These are phyloP conservation scores for Heliocidaris tuberculata DNA, from an alignment of 35 echinoderm and acorn worm genomes.

Conservation along the genomic window DNA sequence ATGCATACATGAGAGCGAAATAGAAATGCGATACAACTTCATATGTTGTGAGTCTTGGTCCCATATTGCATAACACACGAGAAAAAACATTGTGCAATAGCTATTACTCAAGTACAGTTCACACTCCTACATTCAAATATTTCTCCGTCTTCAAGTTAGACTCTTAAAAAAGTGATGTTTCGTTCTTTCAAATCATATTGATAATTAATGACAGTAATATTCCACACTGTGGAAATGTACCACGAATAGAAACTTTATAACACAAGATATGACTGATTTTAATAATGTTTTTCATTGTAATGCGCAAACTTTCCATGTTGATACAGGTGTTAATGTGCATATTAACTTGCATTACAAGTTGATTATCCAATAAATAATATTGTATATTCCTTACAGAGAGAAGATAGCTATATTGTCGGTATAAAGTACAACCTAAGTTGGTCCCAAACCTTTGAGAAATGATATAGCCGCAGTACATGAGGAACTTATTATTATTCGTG, in stretches of 20 bases:
- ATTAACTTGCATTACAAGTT: neutral
- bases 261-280: neutral
- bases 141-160: neutral
- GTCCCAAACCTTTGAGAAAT: neutral
- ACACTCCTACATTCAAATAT: neutral
- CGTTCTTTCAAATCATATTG: neutral
- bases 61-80: slow-evolving; percentile 33
- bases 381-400: neutral
- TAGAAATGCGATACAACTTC: neutral
- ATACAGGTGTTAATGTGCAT: neutral
- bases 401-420: neutral
- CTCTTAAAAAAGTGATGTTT: neutral
- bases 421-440: neutral
- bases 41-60: slow-evolving; percentile 28
- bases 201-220: neutral
- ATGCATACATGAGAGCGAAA: neutral
- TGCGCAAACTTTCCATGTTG: neutral
- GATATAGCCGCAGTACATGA: neutral
- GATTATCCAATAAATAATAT: neutral
- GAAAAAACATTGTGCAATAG: neutral
- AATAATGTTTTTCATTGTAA: neutral
- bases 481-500: neutral
- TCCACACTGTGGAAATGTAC: neutral
- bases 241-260: neutral
- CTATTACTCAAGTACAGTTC: neutral